These are phyloP conservation scores for Craseonycteris thonglongyai DNA, from an alignment of 2,113 vertebrate genomes.

Conservation along the genomic window DNA sequence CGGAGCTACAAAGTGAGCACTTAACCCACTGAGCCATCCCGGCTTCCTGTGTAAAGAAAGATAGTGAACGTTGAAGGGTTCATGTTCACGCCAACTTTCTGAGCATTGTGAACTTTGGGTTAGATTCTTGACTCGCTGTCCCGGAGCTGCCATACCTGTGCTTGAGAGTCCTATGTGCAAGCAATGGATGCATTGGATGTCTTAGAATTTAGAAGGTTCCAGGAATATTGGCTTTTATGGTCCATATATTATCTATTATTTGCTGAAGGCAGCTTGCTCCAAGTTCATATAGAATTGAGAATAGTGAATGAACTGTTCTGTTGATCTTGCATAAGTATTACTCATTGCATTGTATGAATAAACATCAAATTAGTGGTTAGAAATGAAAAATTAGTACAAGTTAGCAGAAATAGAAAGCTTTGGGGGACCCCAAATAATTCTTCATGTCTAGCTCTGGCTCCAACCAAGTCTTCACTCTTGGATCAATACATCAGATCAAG, in stretches of 20 bases:
- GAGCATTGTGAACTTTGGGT: neutral
- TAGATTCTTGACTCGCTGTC: neutral
- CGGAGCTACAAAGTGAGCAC: too few species aligned
- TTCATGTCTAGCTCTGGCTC: slow-evolving; percentile 4
- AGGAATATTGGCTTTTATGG: neutral
- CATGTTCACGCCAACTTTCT: neutral
- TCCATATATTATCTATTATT: neutral
- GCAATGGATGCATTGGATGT: neutral
- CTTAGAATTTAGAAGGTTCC: neutral
- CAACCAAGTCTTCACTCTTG: slow-evolving; percentile 51
- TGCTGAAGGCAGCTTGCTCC: neutral
- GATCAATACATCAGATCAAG: slow-evolving; percentile 58
- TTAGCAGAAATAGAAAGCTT: slow-evolving; percentile 20
- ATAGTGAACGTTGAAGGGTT: neutral
- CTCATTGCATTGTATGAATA: neutral
- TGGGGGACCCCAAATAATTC: neutral
- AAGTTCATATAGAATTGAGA: neutral
- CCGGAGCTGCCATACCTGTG: neutral
- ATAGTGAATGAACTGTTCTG: neutral
- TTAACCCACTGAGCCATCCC: too few species aligned
- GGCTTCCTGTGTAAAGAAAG: neutral
- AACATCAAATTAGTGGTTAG: neutral
- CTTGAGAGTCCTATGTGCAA: neutral
- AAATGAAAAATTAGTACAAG: neutral
- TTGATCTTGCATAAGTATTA: neutral